Base-by-base conservation (phyloP, 2,113 vertebrate species). In the Dendrocopos noguchii region DNA sequence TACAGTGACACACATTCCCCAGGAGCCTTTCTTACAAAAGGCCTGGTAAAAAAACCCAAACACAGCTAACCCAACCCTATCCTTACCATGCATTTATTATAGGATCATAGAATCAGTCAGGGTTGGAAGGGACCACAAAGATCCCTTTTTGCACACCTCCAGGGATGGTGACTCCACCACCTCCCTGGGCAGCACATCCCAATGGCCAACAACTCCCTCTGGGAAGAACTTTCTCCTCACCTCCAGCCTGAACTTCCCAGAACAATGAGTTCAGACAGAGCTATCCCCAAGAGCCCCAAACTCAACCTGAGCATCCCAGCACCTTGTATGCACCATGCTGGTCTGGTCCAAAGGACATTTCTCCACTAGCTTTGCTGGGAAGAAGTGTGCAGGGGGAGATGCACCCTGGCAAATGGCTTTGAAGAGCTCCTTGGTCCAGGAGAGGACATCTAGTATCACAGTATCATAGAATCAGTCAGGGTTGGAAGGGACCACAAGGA, bases 1-100 rank as follows among this genome's bases (percentile, higher is more conserved):
- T 94, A 65, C 91, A 93, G 77, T 56, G 79, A 60, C 91, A 75
- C 81, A 6, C 73, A 13, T 90, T 91, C 88, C 87, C 91, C 9
- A 79, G 85, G 53, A 39, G 61, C 22, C 87, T 46, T n/a, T 52
- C 22, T 59, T 60, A n/a, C 16, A 17, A 80, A 84, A 80, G 82
- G 4, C 29, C 84, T 60, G 8, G 53, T 29, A 63, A 63, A 90
- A 80, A 50, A 50, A 7, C 34, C 34, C 34, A 50, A 22, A 50
- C 9, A 21, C 9, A 19, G 21, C 11, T 22, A 20, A 50, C 22
- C 50, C 50, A 12, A 6, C 47, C 14, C 2, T 53, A 5, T 28
- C 72, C 90, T 70, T 34, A 3, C 55, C 92, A 93, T 36, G 34
- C 7, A 36, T 36, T 36, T 36, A 36, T 36, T 36, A 36, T 7